Percentiles rank a stretch among this genome's conserved stretches.
Conservation (phyloP, 2,113 vertebrate genomes). For the Heterochromis multidens region DNA sequence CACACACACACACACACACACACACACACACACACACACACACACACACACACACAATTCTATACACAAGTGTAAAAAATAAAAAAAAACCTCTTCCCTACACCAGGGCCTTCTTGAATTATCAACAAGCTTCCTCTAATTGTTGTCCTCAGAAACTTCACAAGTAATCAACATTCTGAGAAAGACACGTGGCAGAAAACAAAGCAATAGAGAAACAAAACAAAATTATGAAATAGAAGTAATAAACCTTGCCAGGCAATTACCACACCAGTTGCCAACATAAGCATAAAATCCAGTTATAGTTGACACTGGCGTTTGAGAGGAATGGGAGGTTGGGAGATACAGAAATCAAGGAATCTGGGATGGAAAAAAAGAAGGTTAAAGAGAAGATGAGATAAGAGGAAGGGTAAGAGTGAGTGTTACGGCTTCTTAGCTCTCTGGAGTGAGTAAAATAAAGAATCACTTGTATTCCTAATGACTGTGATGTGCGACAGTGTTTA, state of each 20-base stretch:
- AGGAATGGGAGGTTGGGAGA: neutral
- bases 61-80: neutral
- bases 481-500: slow-evolving; percentile 50
- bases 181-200: neutral
- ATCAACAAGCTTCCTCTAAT: slow-evolving; percentile 40
- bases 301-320: neutral
- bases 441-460: slow-evolving; percentile 27
- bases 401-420: neutral
- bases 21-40: neutral
- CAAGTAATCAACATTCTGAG: slow-evolving; percentile 17
- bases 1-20: neutral
- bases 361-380: neutral
- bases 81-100: neutral
- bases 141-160: slow-evolving; percentile 11
- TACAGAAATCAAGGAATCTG: neutral
- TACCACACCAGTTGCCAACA: neutral
- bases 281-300: neutral
- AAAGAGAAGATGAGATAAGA: neutral
- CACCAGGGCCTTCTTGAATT: neutral
- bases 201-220: neutral
- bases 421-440: neutral
- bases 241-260: neutral
- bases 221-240: neutral
- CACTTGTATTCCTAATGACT: slow-evolving; percentile 44
- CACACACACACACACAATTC: neutral